These are phyloP conservation scores for Apogon talboti DNA, from an alignment of 2,797 vertebrate species.

Conservation along the genomic window DNA sequence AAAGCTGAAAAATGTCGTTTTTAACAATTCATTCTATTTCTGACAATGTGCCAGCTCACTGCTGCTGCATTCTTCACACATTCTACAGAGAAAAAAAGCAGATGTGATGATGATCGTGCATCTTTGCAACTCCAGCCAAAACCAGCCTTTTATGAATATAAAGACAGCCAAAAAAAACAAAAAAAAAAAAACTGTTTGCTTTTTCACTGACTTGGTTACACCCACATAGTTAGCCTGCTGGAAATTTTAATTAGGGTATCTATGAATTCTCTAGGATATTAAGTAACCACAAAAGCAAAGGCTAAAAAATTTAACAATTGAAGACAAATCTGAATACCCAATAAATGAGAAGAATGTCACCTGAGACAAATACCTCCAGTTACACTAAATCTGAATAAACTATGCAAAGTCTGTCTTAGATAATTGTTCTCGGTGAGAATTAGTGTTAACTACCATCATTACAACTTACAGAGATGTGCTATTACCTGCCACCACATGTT, in stretches of 20 bases:
- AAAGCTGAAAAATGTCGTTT: conserved; percentile 27
- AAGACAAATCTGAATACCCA: conserved; percentile 12
- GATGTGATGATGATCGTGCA: conserved; percentile 24
- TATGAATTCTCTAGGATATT: conserved; percentile 23
- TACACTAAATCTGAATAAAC: conserved; percentile 1
- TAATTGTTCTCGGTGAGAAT: conserved; percentile 17
- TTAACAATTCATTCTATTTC: conserved; percentile 37
- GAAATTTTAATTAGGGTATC: conserved; percentile 26
- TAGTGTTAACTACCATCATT: conserved; percentile 22
- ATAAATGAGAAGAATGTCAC: conserved; percentile 28
- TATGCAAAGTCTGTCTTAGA: conserved; percentile 5
- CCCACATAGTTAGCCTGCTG: not conserved
- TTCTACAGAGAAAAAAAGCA: conserved; percentile 14
- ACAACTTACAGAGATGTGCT: conserved; percentile 15
- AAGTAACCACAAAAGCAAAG: conserved; percentile 7
- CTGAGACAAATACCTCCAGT: conserved; percentile 2
- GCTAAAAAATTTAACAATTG: conserved; percentile 14
- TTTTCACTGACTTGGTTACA: conserved; percentile 20
- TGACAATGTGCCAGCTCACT: conserved; percentile 35
- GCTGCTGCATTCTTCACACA: conserved; percentile 35
- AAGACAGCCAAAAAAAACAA: not conserved
- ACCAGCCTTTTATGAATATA: conserved; percentile 12
- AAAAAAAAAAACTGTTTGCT: conserved; percentile 4
- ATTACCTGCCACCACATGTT: conserved; percentile 14
- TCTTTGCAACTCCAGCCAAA: conserved; percentile 25